A percentile compares a stretch with the other conserved stretches of the same genome.
These are phyloP conservation scores for Parauchenoglanis ngamensis DNA, from an alignment of 2,797 vertebrate species.

Conservation along the genomic window DNA sequence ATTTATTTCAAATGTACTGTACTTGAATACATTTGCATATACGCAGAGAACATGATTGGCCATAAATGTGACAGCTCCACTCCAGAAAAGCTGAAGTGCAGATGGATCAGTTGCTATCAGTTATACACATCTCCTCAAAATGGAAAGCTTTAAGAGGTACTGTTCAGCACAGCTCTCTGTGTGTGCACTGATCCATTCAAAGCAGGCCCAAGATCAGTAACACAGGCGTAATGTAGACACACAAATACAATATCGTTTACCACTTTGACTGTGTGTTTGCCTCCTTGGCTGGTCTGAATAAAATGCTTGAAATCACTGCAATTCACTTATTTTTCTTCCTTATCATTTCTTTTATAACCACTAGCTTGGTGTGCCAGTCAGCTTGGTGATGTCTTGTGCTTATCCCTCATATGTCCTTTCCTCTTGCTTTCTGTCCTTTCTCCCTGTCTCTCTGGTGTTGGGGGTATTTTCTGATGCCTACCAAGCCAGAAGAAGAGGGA, in stretches of 20 bases:
- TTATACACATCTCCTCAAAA: constrained; percentile 33
- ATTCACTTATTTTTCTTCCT: constrained; percentile 24
- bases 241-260: constrained; percentile 29
- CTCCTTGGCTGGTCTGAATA: constrained; percentile 15
- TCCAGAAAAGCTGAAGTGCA: constrained; percentile 13
- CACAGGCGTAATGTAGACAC: constrained; percentile 30
- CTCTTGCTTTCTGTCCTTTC: neutral
- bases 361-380: neutral
- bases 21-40: neutral
- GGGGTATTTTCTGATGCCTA: constrained; percentile 31
- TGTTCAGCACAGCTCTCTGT: constrained; percentile 35
- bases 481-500: constrained; percentile 51
- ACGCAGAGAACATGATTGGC: neutral
- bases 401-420: constrained; percentile 3
- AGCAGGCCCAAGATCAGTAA: constrained; percentile 44
- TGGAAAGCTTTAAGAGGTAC: constrained; percentile 37
- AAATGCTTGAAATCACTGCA: constrained; percentile 22
- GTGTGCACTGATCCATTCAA: constrained; percentile 45
- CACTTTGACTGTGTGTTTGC: constrained; percentile 19
- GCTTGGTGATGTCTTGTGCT: neutral
- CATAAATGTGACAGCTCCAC: constrained; percentile 24
- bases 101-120: constrained; percentile 20
- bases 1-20: neutral
- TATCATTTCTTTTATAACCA: constrained; percentile 6
- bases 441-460: constrained; percentile 8